Percentiles rank a stretch among this genome's conserved stretches.
Conservation (phyloP, 1,140 invertebrate species). For the Bathynomus jamesi region DNA sequence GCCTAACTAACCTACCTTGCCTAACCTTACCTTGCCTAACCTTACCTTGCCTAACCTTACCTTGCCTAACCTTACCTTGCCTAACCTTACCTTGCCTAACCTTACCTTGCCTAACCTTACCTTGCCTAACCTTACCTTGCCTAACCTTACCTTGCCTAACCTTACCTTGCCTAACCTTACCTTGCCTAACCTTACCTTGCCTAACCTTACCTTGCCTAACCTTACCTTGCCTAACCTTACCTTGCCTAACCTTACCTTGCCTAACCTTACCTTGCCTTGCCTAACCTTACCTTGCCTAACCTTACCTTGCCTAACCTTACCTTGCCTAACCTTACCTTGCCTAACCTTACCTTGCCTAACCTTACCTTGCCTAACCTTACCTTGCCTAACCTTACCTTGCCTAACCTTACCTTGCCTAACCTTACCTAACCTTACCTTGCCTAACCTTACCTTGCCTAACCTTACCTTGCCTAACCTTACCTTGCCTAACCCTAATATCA, state of each 20-base stretch:
- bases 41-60: neutral
- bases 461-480: too few relatives aligned
- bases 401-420: constrained; percentile 1
- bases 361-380: neutral
- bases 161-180: neutral
- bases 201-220: neutral
- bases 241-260: neutral
- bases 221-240: neutral
- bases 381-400: neutral
- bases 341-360: neutral
- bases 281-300: neutral
- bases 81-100: neutral
- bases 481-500: too few relatives aligned
- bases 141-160: neutral
- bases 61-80: neutral
- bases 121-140: neutral
- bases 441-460: too few relatives aligned
- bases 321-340: neutral
- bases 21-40: constrained; percentile 1
- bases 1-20: too few relatives aligned
- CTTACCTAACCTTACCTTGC: neutral
- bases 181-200: neutral
- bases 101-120: neutral
- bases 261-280: neutral
- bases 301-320: neutral